phyloP scores from a whole-genome alignment of 2,888 invertebrate genomes.

The Nemoura dubitans region DNA sequence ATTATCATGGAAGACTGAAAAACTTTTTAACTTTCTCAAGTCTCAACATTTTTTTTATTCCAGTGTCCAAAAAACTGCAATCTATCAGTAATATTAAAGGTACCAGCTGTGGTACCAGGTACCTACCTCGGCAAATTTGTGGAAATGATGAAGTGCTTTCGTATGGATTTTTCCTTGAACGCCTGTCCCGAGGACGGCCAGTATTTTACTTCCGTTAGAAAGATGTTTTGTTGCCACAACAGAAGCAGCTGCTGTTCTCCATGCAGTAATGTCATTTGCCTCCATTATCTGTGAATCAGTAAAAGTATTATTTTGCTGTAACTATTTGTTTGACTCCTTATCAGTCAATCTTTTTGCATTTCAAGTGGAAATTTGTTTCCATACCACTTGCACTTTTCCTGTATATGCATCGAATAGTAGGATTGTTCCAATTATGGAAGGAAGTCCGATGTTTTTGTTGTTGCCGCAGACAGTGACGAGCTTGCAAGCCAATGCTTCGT shows the following conservation, averaged over 20 bases:
- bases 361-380: too few species aligned
- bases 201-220: conserved; percentile 55
- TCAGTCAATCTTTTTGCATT: neutral
- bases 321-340: neutral
- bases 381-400: conserved; percentile 61
- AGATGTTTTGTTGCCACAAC: conserved; percentile 66
- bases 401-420: conserved; percentile 60
- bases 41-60: too few species aligned
- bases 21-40: too few species aligned
- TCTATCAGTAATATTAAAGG: too few species aligned
- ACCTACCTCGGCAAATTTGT: conserved; percentile 60
- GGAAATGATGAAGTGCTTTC: conserved; percentile 62
- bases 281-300: conserved; percentile 61
- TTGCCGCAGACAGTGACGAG: conserved; percentile 61
- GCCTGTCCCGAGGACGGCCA: conserved; percentile 66
- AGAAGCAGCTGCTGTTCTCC: conserved; percentile 69
- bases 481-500: conserved; percentile 62
- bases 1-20: too few species aligned
- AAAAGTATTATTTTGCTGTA: neutral
- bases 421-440: conserved; percentile 62
- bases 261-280: conserved; percentile 65
- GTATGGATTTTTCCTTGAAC: conserved; percentile 64
- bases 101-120: too few species aligned
- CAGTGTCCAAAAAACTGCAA: too few species aligned
- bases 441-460: conserved; percentile 58